A percentile compares a stretch with the other conserved stretches of the same genome.
Evolutionary conservation across 2,113 vertebrate species (phyloP).

Genomic region (Perognathus longimembris): DNA sequence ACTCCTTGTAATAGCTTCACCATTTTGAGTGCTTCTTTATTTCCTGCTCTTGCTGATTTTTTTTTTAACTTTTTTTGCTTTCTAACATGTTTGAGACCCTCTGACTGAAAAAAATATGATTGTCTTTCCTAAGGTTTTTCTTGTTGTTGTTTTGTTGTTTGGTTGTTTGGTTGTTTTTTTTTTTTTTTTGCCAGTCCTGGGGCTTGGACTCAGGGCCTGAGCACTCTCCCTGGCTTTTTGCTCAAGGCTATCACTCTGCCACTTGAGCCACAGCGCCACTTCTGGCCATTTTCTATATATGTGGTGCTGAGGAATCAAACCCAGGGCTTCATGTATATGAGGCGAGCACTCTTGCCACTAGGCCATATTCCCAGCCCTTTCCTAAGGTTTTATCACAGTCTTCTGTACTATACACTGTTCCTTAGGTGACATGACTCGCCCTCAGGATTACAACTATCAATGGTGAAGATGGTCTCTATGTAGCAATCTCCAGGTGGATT

Average conservation of each 20-base stretch:
- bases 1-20: neutral
- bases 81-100: neutral
- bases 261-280: too few relatives aligned
- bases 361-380: too few relatives aligned
- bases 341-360: too few relatives aligned
- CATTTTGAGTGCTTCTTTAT: neutral
- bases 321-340: too few relatives aligned
- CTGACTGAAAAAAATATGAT: neutral
- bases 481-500: neutral
- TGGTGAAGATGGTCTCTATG: neutral
- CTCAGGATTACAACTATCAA: neutral
- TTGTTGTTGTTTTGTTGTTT: too few relatives aligned
- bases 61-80: neutral
- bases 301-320: too few relatives aligned
- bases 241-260: too few relatives aligned
- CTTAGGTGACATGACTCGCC: neutral
- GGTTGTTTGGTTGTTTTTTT: too few relatives aligned
- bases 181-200: too few relatives aligned
- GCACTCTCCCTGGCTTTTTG: too few relatives aligned
- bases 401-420: neutral
- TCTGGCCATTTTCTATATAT: too few relatives aligned
- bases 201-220: too few relatives aligned
- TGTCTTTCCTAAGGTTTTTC: neutral
- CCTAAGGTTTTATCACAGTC: neutral
- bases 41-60: neutral